Evolutionary conservation across 2,888 invertebrate genomes (phyloP), one percentile per base, ranked within the genome.

Genomic region (Thymelicus acteon): DNA sequence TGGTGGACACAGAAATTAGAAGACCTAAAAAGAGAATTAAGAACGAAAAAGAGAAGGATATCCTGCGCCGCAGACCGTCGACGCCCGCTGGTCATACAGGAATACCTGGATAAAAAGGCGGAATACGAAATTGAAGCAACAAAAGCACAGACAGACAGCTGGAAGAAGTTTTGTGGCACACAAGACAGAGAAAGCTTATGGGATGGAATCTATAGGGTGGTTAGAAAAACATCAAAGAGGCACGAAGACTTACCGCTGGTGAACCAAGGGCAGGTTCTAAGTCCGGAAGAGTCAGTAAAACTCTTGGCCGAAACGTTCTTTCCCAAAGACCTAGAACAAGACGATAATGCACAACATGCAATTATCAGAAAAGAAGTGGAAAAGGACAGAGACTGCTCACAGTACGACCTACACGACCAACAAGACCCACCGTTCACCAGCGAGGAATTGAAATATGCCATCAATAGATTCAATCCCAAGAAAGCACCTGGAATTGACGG

Each of bases 161-260:
- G 76, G 75, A 75, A 75, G 44, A 60, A 72, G 1, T 76, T 74
- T 49, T 76, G 76, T 57, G 7, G 57, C 3, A 72, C 5, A 10
- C 76, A 78, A 40, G 74, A 74, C 0, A 65, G 60, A 24, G 74
- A 76, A 15, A 72, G 73, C 40, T 44, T 77, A 64, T 75, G 75
- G 75, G 72, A 76, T 39, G 68, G 71, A 1, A 73, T 76, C 0
- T 74, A 76, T 47, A 65, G 76, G 39, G 73, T 76, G 5, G 60
- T 75, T 0, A 40, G 64, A 12, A 73, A 65, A 8, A 71, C 71
- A 6, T 44, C 57, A 1, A 67, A 37, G 39, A 40, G 15, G 6
- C 44, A 44, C 1, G 44, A 60, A 1, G 60, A 60, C 19, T 6
- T n/a, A 40, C 44, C 19, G 8, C 10, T 60, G 3, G n/a, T 44